phyloP scores from a whole-genome alignment of 2,888 invertebrate species.

The Pasiphila rectangulata region DNA sequence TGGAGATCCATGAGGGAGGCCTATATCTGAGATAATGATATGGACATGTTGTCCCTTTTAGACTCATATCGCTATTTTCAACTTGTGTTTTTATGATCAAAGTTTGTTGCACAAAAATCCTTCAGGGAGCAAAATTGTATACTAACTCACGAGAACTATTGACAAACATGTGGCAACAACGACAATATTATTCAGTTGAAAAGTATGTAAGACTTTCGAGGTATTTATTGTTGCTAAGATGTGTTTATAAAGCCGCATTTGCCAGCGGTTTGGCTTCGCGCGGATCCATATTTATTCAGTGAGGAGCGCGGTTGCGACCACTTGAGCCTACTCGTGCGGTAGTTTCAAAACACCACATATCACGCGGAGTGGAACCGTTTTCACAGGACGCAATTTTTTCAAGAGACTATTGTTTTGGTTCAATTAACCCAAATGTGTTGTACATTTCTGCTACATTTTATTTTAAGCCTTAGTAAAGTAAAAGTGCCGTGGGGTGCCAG shows the following conservation, averaged over 20 bases:
- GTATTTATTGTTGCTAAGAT: constrained; percentile 30
- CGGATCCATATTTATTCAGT: constrained; percentile 47
- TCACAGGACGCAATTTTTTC: constrained; percentile 33
- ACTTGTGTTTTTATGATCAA: no score
- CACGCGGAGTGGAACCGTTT: constrained; percentile 38
- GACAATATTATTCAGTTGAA: constrained; percentile 15
- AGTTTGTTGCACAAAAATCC: background rate
- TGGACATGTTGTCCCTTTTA: no score
- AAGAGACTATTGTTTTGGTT: constrained; percentile 7
- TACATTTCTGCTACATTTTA: no score
- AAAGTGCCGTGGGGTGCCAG: no score
- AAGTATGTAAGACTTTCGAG: constrained; percentile 17
- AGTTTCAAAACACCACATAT: constrained; percentile 42
- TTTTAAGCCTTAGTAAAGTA: no score
- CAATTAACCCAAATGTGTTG: background rate
- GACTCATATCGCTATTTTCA: no score
- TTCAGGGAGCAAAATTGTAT: background rate
- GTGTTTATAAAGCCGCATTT: constrained; percentile 32
- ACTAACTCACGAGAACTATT: background rate
- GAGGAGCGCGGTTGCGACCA: constrained; percentile 38
- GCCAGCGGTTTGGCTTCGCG: constrained; percentile 34
- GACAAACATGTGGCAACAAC: constrained; percentile 11
- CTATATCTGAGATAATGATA: no score
- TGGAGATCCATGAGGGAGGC: no score
- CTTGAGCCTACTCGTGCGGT: constrained; percentile 42